A percentile compares a stretch with the other conserved stretches of the same genome.
Conservation (phyloP, 2,797 vertebrate genomes). For the Diplodus sargus region DNA sequence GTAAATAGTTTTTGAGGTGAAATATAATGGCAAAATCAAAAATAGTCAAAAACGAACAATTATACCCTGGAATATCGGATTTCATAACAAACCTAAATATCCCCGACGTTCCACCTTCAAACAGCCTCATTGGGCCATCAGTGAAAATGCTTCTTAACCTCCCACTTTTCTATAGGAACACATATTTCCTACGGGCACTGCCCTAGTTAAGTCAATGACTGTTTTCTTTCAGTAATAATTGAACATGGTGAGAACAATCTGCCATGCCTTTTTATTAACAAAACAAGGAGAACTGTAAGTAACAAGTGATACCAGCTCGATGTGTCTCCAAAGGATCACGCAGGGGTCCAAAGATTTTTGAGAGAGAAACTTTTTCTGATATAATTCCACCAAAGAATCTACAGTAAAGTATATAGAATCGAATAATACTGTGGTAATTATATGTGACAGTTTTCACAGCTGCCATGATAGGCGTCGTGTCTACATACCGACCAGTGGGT, state of each 20-base stretch:
- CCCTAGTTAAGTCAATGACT: neutral
- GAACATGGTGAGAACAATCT: neutral
- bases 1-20: too few relatives aligned
- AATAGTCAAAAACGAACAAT: too few relatives aligned
- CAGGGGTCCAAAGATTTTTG: neutral
- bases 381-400: neutral
- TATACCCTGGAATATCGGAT: too few relatives aligned
- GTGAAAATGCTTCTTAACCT: too few relatives aligned
- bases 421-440: neutral
- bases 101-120: too few relatives aligned
- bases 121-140: too few relatives aligned
- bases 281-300: neutral
- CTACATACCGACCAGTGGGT: conserved; percentile 47
- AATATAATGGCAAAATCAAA: too few relatives aligned
- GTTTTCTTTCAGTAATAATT: neutral
- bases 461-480: too few relatives aligned
- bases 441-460: neutral
- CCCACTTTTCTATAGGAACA: too few relatives aligned
- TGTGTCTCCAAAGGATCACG: neutral
- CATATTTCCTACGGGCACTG: too few relatives aligned
- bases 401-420: neutral
- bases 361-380: too few relatives aligned
- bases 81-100: too few relatives aligned
- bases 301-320: neutral
- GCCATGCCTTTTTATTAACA: neutral